Percentiles rank a stretch among this genome's conserved stretches.
These are phyloP conservation scores for Dendrolimus punctatus DNA, from an alignment of 1,140 invertebrate species.

Conservation along the genomic window DNA sequence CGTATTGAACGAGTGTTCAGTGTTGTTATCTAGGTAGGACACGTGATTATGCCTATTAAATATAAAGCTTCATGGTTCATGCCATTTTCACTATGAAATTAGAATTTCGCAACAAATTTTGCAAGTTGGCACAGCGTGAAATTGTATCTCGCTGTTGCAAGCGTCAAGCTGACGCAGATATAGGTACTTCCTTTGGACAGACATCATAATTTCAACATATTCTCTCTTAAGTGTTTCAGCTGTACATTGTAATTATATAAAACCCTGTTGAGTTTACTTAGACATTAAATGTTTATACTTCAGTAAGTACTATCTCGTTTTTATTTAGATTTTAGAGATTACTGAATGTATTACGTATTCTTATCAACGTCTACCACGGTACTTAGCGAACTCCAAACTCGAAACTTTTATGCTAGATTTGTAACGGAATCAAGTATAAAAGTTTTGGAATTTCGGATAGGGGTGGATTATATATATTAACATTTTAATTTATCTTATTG, in stretches of 20 bases:
- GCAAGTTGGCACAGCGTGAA: conserved; percentile 63
- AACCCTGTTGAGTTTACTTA: not conserved
- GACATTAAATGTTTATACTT: no score
- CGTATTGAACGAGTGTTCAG: no score
- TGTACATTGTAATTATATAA: not conserved
- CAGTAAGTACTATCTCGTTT: no score
- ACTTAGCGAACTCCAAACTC: no score
- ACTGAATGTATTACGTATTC: no score
- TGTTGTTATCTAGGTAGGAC: conserved; percentile 1
- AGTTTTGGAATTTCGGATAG: no score
- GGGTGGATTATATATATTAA: no score
- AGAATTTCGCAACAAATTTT: conserved; percentile 55
- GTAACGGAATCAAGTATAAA: no score
- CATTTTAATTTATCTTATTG: no score
- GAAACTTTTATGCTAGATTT: no score
- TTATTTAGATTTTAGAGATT: no score
- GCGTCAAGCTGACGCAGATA: conserved; percentile 52
- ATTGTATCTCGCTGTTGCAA: conserved; percentile 57
- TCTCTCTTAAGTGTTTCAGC: conserved; percentile 8
- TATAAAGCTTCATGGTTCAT: conserved; percentile 21
- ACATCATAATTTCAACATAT: conserved; percentile 47
- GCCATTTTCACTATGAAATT: conserved; percentile 55
- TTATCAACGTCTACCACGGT: no score
- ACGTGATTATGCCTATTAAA: conserved; percentile 23
- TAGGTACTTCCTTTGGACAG: conserved; percentile 38